Percentiles rank a stretch among this genome's conserved stretches.
Conservation (phyloP, 1,140 invertebrate genomes). For the Hypsibius dujardini region DNA sequence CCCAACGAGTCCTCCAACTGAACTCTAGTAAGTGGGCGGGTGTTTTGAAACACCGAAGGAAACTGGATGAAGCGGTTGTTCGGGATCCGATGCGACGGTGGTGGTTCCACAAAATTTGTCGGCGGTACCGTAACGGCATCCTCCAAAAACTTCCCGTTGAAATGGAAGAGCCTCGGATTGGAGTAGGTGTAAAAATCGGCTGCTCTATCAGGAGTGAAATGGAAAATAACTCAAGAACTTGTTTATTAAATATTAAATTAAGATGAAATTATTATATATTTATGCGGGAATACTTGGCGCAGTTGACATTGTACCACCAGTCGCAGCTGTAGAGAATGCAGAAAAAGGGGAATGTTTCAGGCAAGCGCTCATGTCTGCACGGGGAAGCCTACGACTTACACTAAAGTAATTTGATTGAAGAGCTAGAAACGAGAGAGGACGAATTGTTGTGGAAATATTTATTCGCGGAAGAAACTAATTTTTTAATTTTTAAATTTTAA, state of each 20-base stretch:
- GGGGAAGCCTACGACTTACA: no score
- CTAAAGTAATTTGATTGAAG: conserved; percentile 7
- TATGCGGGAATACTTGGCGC: conserved; percentile 6
- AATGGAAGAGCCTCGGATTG: not conserved
- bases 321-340: no score
- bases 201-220: not conserved
- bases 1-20: no score
- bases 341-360: no score
- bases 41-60: no score
- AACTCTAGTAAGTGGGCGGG: no score
- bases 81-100: no score
- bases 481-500: conserved; percentile 11
- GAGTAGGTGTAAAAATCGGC: not conserved
- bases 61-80: no score
- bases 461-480: not conserved
- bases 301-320: conserved; percentile 15
- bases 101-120: no score
- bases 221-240: not conserved
- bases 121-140: not conserved
- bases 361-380: no score
- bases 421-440: conserved; percentile 15
- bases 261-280: not conserved
- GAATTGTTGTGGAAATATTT: not conserved
- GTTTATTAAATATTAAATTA: not conserved
- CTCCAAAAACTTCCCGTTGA: conserved; percentile 1